A percentile compares a stretch with the other conserved stretches of the same genome.
Evolutionary conservation across 2,113 vertebrate genomes (phyloP).

Genomic region (Entomyzon cyanotis): DNA sequence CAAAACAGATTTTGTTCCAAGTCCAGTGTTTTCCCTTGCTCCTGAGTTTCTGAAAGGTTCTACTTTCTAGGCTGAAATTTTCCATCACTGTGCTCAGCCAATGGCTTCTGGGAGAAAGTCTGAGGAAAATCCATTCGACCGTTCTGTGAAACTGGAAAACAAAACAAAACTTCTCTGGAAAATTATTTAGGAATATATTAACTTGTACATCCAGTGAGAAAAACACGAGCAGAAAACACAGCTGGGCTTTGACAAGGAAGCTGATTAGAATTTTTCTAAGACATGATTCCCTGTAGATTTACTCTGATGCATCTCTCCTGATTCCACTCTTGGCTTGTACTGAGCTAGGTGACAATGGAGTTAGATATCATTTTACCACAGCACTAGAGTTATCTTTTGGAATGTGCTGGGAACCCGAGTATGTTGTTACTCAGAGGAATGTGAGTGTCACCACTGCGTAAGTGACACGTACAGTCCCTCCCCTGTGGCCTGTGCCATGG

Average conservation of each 20-base stretch:
- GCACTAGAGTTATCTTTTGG: background rate
- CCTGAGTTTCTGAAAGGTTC: slow-evolving; percentile 49
- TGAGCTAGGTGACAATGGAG: background rate
- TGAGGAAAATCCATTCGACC: slow-evolving; percentile 31
- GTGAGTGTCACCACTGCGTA: background rate
- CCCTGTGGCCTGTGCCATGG: background rate
- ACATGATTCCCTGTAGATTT: background rate
- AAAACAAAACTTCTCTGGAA: slow-evolving; percentile 29
- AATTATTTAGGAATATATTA: slow-evolving; percentile 11
- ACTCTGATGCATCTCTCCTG: background rate
- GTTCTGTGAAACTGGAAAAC: slow-evolving; percentile 43
- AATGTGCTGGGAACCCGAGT: rapidly evolving
- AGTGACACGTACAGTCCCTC: background rate
- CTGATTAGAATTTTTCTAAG: background rate
- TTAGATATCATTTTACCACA: background rate
- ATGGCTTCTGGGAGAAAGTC: slow-evolving; percentile 25
- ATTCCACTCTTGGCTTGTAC: background rate
- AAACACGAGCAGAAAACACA: slow-evolving; percentile 1
- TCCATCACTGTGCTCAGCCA: slow-evolving; percentile 47
- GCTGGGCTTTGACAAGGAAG: background rate
- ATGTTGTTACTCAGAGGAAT: background rate
- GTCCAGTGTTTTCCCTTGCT: slow-evolving; percentile 5
- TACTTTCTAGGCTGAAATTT: slow-evolving; percentile 68
- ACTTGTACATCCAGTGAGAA: background rate
- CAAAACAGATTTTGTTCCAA: slow-evolving; percentile 44